Evolutionary conservation across 2,113 vertebrate species (phyloP).

Genomic region (Notarius quadriscutis): DNA sequence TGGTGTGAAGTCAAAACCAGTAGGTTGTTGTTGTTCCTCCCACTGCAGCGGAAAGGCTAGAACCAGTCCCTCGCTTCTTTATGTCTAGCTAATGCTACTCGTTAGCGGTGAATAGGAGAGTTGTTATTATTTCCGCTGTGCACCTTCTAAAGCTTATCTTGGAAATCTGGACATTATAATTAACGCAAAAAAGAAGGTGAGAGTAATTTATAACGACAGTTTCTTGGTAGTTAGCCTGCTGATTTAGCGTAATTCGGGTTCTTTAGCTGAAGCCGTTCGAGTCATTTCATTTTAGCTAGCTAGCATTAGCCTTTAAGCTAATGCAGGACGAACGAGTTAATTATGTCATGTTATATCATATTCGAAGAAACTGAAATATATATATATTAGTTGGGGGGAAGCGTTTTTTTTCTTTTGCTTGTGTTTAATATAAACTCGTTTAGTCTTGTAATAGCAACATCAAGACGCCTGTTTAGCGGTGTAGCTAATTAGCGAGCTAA

Average conservation of each 20-base stretch:
- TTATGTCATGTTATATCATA: not conserved
- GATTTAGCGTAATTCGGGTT: not conserved
- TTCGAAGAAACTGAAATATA: not conserved
- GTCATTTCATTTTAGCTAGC: not conserved
- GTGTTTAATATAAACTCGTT: not conserved
- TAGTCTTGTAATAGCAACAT: not conserved
- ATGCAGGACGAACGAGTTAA: not conserved
- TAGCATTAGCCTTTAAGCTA: not conserved
- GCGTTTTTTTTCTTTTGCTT: too few species aligned
- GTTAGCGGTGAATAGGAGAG: not conserved
- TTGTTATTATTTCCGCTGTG: not conserved
- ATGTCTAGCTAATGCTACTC: not conserved
- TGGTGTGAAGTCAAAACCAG: not conserved
- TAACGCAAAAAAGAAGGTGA: conserved; percentile 2
- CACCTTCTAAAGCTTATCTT: not conserved
- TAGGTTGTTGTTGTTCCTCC: not conserved
- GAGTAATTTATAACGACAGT: not conserved
- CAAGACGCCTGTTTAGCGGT: not conserved
- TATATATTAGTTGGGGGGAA: too few species aligned
- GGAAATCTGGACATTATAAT: not conserved
- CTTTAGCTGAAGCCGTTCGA: not conserved
- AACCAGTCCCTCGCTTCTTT: not conserved
- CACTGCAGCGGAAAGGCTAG: not conserved
- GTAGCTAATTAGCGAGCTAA: not conserved
- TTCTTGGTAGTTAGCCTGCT: not conserved